phyloP scores from a whole-genome alignment of 2,888 invertebrate genomes.

The Steinernema carpocapsae region DNA sequence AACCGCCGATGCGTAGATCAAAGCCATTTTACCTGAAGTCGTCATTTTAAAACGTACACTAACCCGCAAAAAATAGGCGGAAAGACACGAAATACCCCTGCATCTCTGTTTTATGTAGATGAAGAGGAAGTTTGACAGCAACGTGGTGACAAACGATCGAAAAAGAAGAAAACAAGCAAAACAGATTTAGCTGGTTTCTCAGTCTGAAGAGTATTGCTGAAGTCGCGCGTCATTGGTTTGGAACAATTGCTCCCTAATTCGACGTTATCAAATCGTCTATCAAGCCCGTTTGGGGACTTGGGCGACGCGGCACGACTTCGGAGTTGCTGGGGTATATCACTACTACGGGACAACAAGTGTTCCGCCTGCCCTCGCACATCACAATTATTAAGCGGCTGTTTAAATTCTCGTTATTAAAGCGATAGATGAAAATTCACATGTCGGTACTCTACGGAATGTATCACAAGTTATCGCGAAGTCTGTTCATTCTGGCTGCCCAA shows the following conservation, averaged over 20 bases:
- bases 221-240: slow-evolving; percentile 33
- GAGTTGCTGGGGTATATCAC: background rate
- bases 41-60: background rate
- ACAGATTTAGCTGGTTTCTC: slow-evolving; percentile 18
- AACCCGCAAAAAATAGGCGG: background rate
- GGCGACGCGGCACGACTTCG: background rate
- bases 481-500: background rate
- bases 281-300: background rate
- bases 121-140: too few species aligned
- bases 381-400: background rate
- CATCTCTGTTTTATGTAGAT: background rate
- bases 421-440: slow-evolving; percentile 12
- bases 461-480: background rate
- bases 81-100: background rate
- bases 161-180: background rate
- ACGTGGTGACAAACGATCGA: background rate
- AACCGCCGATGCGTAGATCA: slow-evolving; percentile 43
- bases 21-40: slow-evolving; percentile 36
- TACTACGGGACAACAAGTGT: background rate
- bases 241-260: slow-evolving; percentile 29
- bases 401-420: background rate
- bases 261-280: slow-evolving; percentile 27
- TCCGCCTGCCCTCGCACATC: background rate
- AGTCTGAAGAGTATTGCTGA: slow-evolving; percentile 21
- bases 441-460: slow-evolving; percentile 9